A percentile compares a stretch with the other conserved stretches of the same genome.
Conservation (phyloP, 2,888 invertebrate genomes). For the Stomorhina lunata region DNA sequence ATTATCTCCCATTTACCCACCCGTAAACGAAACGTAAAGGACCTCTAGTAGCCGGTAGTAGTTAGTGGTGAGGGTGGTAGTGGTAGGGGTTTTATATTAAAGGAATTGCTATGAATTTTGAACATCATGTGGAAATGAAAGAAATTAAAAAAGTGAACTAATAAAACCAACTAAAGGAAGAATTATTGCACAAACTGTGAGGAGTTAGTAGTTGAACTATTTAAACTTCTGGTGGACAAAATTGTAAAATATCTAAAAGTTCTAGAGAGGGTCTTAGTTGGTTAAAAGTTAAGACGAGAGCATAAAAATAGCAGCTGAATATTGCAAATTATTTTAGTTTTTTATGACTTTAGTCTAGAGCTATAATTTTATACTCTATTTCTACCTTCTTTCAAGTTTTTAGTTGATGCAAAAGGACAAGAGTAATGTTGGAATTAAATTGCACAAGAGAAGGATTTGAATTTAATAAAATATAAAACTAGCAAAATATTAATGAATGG, state of each 20-base stretch:
- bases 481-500: conserved; percentile 27
- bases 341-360: no score
- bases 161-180: not conserved
- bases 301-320: not conserved
- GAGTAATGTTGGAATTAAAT: not conserved
- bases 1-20: conserved; percentile 32
- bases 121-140: not conserved
- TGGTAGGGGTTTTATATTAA: no score
- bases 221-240: conserved; percentile 1
- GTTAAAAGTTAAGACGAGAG: not conserved
- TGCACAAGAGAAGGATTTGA: not conserved
- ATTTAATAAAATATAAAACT: not conserved
- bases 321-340: no score
- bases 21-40: not conserved
- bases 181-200: conserved; percentile 18
- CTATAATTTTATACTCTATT: no score
- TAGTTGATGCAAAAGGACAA: not conserved
- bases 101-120: conserved; percentile 29
- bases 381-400: no score
- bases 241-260: not conserved
- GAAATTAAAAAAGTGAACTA: not conserved
- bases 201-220: conserved; percentile 17
- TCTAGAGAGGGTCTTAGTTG: not conserved
- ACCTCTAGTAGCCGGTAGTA: not conserved
- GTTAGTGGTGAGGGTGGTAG: not conserved